These are phyloP conservation scores for Cheilosia pagana DNA, from an alignment of 2,888 invertebrate species.

Conservation along the genomic window DNA sequence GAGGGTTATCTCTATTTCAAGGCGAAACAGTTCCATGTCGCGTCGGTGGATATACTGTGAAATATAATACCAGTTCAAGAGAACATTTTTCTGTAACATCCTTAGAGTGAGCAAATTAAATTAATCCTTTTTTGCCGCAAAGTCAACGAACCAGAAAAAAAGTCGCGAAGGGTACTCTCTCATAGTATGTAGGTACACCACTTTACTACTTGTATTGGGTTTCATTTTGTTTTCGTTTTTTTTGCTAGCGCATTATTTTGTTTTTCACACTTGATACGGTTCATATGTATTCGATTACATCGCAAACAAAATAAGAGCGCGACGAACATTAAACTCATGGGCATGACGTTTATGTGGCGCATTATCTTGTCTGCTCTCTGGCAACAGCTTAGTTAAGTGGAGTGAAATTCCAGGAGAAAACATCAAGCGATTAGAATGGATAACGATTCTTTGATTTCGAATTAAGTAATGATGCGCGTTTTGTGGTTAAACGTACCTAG, in stretches of 20 bases:
- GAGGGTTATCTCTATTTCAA: not conserved
- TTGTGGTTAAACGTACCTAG: not conserved
- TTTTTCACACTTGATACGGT: conserved; percentile 27
- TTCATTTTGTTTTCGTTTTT: conserved; percentile 7
- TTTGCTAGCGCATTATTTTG: not conserved
- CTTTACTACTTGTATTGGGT: conserved; percentile 30
- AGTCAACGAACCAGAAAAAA: conserved; percentile 5
- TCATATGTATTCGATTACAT: conserved; percentile 30
- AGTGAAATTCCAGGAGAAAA: conserved; percentile 11
- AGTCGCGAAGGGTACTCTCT: conserved; percentile 12
- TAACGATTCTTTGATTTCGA: conserved; percentile 28
- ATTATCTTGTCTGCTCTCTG: not conserved
- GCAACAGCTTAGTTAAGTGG: conserved; percentile 7
- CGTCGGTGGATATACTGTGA: conserved; percentile 12
- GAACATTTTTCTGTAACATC: not conserved
- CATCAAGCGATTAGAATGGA: conserved; percentile 9
- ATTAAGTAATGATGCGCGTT: not conserved
- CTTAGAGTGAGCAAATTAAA: conserved; percentile 9
- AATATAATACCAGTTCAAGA: conserved; percentile 27
- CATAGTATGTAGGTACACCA: not conserved
- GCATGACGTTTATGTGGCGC: conserved; percentile 5
- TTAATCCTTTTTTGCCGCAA: conserved; percentile 16
- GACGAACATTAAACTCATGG: not conserved
- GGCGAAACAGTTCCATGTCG: not conserved
- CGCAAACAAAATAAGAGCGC: not conserved